phyloP scores from a whole-genome alignment of 2,888 invertebrate species.

The Stenoptilia bipunctidactyla region DNA sequence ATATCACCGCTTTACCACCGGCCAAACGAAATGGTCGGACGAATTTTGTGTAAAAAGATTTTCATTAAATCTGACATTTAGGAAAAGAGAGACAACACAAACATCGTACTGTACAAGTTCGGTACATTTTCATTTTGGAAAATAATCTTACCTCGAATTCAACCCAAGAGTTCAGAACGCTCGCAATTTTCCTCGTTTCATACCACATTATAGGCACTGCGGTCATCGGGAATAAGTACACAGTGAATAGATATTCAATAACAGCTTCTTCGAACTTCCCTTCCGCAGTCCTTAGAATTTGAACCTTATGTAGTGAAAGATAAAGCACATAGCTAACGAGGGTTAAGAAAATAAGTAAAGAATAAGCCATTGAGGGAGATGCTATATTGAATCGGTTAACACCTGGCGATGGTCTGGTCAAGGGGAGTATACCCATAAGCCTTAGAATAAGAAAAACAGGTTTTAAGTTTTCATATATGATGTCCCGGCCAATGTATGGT shows the following conservation, averaged over 20 bases:
- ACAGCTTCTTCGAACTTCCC: conserved; percentile 82
- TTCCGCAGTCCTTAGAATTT: conserved; percentile 71
- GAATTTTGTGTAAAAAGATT: too few species aligned
- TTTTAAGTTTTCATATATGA: conserved; percentile 58
- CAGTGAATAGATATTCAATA: conserved; percentile 80
- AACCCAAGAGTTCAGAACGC: conserved; percentile 74
- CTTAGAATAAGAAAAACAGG: conserved; percentile 55
- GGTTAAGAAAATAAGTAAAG: conserved; percentile 56
- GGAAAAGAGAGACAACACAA: too few species aligned
- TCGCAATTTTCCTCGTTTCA: conserved; percentile 75
- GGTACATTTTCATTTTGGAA: too few species aligned
- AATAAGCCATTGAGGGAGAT: conserved; percentile 72
- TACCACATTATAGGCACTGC: conserved; percentile 76
- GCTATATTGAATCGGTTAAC: conserved; percentile 56
- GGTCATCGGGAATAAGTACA: conserved; percentile 76
- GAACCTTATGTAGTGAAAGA: conserved; percentile 73
- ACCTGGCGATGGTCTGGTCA: conserved; percentile 62
- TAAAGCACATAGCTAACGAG: conserved; percentile 71
- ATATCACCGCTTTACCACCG: too few species aligned
- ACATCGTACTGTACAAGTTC: too few species aligned
- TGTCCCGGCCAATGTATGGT: conserved; percentile 40
- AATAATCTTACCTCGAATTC: conserved; percentile 76
- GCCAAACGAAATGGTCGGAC: too few species aligned
- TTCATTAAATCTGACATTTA: too few species aligned
- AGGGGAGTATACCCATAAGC: conserved; percentile 74